These are phyloP conservation scores for Melanargia galathea DNA, from an alignment of 2,888 invertebrate genomes.

Conservation along the genomic window DNA sequence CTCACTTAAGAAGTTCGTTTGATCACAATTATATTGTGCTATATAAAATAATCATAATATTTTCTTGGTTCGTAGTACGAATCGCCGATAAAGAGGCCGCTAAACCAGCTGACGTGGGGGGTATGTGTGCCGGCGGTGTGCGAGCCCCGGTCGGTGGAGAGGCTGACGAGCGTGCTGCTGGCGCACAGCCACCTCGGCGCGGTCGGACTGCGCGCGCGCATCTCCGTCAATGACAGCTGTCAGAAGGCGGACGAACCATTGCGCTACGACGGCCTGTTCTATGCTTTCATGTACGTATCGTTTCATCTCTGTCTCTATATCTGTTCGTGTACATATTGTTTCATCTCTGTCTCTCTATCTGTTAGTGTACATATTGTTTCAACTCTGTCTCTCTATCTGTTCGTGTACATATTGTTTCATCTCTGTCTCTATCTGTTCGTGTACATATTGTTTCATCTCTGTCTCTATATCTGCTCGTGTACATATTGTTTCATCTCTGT, in stretches of 20 bases:
- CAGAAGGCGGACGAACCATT: slow-evolving; percentile 53
- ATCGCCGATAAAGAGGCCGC: slow-evolving; percentile 56
- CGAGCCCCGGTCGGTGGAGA: slow-evolving; percentile 57
- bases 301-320: background rate
- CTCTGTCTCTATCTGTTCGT: no score
- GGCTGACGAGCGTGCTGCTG: slow-evolving; percentile 58
- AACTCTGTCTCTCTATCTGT: no score
- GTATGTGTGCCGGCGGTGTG: slow-evolving; percentile 80
- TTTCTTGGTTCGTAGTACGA: slow-evolving; percentile 48
- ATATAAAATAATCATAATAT: no score
- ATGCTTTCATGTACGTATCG: slow-evolving; percentile 65
- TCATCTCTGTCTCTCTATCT: no score
- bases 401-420: no score
- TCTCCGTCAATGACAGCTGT: slow-evolving; percentile 58
- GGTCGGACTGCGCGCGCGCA: slow-evolving; percentile 61
- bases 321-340: no score
- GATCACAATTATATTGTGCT: no score
- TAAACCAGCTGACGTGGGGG: slow-evolving; percentile 78
- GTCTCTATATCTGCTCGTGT: no score
- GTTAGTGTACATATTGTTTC: no score
- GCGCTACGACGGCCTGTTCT: slow-evolving; percentile 56
- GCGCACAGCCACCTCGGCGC: slow-evolving; percentile 68
- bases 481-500: no score
- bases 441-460: no score
- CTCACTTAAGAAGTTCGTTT: no score